phyloP scores from a whole-genome alignment of 1,140 invertebrate species.

The Aethina tumida region DNA sequence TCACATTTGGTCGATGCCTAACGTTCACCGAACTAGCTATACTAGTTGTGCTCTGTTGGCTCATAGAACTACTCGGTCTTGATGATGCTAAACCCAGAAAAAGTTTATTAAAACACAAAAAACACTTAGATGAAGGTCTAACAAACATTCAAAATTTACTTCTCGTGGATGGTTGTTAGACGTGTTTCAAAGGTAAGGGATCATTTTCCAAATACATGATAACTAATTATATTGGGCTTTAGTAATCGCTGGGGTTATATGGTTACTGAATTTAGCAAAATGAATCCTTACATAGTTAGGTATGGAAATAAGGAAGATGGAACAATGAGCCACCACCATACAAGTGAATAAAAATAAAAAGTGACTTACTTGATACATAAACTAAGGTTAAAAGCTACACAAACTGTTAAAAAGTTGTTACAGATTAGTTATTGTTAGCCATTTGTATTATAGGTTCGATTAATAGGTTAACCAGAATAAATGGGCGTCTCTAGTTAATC shows the following conservation, averaged over 20 bases:
- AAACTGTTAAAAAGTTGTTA: constrained; percentile 9
- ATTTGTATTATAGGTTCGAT: too few relatives aligned
- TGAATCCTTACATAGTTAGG: neutral
- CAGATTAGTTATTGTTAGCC: too few relatives aligned
- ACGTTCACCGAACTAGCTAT: constrained; percentile 39
- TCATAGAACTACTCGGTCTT: constrained; percentile 72
- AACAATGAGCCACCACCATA: constrained; percentile 10
- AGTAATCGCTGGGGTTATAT: neutral
- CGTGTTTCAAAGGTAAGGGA: too few relatives aligned
- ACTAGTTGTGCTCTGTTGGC: constrained; percentile 52
- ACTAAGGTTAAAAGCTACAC: constrained; percentile 14
- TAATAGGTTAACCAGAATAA: too few relatives aligned
- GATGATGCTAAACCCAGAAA: constrained; percentile 44
- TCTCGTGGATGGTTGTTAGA: neutral
- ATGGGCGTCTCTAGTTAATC: too few relatives aligned
- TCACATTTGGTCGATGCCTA: constrained; percentile 47
- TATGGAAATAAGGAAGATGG: neutral
- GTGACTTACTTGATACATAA: constrained; percentile 1
- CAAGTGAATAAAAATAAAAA: constrained; percentile 7
- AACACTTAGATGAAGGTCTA: neutral
- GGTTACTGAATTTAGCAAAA: neutral
- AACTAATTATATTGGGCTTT: constrained; percentile 1
- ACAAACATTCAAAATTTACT: neutral
- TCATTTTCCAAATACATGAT: neutral
- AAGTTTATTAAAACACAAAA: constrained; percentile 4